Evolutionary conservation across 53 echinoderm and acorn worm genomes (phyloP).

Genomic region (Crossaster papposus): DNA sequence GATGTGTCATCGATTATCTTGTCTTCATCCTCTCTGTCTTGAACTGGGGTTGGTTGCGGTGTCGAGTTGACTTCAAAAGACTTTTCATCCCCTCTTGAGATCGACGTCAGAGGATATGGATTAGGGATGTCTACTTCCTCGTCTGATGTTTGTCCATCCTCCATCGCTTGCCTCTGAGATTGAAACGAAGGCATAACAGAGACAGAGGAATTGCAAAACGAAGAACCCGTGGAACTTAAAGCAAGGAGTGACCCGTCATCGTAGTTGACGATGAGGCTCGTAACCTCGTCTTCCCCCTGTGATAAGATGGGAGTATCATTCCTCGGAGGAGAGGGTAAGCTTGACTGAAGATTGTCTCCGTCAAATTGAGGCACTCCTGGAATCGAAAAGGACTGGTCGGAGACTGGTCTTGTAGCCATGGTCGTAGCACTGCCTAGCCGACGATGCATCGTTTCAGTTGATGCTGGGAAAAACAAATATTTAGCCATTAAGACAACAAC

Average conservation of each 20-base stretch:
- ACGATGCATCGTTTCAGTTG: background rate
- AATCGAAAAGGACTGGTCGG: background rate
- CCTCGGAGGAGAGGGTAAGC: background rate
- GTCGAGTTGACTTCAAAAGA: background rate
- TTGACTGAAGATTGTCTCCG: background rate
- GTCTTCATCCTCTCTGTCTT: background rate
- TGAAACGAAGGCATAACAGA: background rate
- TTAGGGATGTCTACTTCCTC: background rate
- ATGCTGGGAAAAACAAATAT: background rate
- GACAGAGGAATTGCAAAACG: conserved; percentile 1
- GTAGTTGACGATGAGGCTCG: conserved; percentile 20
- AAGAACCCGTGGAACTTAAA: background rate
- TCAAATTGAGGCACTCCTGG: conserved; percentile 32
- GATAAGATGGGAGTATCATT: background rate
- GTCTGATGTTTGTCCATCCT: background rate
- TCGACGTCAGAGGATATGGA: background rate
- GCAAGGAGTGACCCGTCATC: background rate
- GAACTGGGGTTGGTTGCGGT: background rate
- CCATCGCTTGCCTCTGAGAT: background rate
- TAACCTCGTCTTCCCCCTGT: background rate
- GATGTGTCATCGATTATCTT: too few relatives aligned
- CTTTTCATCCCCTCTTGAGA: too few relatives aligned
- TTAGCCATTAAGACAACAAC: background rate
- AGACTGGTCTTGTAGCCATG: conserved; percentile 1
- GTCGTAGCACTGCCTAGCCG: conserved; percentile 13